phyloP scores from a whole-genome alignment of 2,113 vertebrate species.

The Petrocephalus microphthalmus region DNA sequence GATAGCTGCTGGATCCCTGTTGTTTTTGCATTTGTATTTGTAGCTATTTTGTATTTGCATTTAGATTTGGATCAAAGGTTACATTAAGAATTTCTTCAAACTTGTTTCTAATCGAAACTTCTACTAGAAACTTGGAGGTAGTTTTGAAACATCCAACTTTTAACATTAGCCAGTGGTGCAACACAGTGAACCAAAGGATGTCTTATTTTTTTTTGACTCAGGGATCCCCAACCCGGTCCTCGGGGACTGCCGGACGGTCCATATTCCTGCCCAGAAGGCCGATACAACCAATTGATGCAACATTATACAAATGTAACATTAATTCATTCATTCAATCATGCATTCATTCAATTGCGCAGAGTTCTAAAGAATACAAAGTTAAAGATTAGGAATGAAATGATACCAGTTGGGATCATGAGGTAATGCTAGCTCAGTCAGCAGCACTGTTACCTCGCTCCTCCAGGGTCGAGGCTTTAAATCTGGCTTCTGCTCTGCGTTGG shows the following conservation, averaged over 20 bases:
- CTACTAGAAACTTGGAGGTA: background rate
- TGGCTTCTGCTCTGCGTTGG: background rate
- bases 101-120: background rate
- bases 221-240: no score
- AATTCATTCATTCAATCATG: background rate
- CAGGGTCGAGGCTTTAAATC: background rate
- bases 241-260: no score
- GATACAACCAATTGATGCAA: no score
- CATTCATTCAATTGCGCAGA: background rate
- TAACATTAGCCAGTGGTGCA: background rate
- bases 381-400: background rate
- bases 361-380: background rate
- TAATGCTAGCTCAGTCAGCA: background rate
- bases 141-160: background rate
- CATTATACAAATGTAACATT: background rate
- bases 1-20: background rate
- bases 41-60: background rate
- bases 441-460: background rate
- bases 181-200: background rate
- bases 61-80: background rate
- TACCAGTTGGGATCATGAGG: background rate
- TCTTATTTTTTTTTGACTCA: background rate
- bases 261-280: no score
- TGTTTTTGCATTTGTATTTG: background rate
- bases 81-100: background rate